Evolutionary conservation across 2,797 vertebrate genomes (phyloP).

Genomic region (Rhincodon typus): DNA sequence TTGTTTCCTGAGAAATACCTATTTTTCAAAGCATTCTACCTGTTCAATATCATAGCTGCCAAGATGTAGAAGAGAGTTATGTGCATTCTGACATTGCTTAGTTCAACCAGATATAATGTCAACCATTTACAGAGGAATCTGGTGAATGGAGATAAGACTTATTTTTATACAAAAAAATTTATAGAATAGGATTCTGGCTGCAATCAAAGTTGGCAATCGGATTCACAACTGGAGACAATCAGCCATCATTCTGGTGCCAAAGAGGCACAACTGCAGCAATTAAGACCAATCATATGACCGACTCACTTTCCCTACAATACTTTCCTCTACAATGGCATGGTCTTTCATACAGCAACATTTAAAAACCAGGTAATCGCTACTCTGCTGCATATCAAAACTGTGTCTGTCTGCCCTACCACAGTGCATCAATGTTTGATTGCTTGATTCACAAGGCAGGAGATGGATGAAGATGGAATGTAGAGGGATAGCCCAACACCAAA

Average conservation of each 20-base stretch:
- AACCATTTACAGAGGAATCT: background rate
- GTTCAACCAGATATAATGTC: background rate
- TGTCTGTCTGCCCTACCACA: background rate
- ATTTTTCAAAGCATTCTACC: background rate
- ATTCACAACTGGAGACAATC: background rate
- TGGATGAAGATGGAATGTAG: background rate
- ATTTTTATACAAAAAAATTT: background rate
- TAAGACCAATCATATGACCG: background rate
- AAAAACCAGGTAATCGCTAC: background rate
- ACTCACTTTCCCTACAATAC: background rate
- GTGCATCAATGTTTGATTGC: background rate
- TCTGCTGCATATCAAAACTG: background rate
- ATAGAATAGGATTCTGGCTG: background rate
- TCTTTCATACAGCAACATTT: background rate
- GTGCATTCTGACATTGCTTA: background rate
- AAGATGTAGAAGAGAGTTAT: background rate
- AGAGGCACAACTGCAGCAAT: background rate
- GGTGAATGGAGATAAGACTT: background rate
- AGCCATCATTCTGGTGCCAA: background rate
- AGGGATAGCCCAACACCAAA: background rate
- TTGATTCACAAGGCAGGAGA: background rate
- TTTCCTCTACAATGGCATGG: background rate
- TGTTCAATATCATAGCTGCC: background rate
- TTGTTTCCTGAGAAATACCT: background rate
- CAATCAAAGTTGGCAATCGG: background rate